These are phyloP conservation scores for Erythrocebus patas DNA, from an alignment of 2,113 vertebrate species.

Conservation along the genomic window DNA sequence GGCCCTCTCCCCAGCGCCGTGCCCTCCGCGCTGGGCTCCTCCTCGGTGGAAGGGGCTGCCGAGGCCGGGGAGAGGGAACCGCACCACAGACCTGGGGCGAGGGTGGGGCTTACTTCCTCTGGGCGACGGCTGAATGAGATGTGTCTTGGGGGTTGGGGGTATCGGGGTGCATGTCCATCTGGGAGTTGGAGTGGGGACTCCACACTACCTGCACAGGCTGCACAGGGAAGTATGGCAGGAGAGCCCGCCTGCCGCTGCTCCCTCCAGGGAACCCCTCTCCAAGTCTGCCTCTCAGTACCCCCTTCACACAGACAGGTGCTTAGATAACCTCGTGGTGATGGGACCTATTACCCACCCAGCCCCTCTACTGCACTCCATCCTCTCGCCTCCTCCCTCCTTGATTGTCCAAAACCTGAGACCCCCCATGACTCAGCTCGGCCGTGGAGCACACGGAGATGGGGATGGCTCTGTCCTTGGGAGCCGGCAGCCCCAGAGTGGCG, in stretches of 20 bases:
- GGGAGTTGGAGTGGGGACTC: neutral
- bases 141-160: neutral
- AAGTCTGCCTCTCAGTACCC: neutral
- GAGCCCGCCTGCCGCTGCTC: too few relatives aligned
- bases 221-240: too few relatives aligned
- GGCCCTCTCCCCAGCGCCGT: neutral
- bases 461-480: too few relatives aligned
- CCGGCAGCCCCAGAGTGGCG: too few relatives aligned
- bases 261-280: neutral
- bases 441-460: too few relatives aligned
- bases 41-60: neutral
- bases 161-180: neutral
- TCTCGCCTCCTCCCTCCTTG: neutral
- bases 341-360: neutral
- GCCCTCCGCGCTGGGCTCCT: neutral
- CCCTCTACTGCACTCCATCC: accelerated
- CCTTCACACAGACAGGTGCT: neutral
- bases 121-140: accelerated
- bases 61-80: neutral
- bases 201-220: too few relatives aligned
- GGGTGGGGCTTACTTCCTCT: too few relatives aligned
- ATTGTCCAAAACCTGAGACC: accelerated
- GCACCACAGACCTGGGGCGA: accelerated
- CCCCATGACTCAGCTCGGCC: too few relatives aligned
- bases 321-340: neutral